Conservation (phyloP, 2,113 vertebrate genomes). For the Megaleporinus macrocephalus region DNA sequence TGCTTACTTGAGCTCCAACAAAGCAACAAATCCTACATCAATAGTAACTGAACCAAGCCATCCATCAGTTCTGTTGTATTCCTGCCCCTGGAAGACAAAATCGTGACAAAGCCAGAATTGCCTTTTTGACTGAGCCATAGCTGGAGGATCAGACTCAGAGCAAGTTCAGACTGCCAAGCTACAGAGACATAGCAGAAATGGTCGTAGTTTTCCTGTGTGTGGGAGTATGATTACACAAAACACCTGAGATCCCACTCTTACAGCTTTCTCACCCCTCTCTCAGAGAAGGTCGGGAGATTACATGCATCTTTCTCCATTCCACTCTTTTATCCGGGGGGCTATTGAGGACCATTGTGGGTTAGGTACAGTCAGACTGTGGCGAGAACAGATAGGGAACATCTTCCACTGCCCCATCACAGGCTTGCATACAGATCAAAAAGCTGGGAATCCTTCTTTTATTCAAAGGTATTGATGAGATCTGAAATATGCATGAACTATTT, state of each 20-base stretch:
- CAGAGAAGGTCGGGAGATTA: slow-evolving; percentile 77
- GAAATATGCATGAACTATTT: slow-evolving; percentile 7
- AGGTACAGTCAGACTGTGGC: slow-evolving; percentile 66
- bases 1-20: background rate
- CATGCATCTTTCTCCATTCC: slow-evolving; percentile 58
- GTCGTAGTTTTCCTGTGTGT: slow-evolving; percentile 56
- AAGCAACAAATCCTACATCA: background rate
- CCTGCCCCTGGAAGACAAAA: background rate
- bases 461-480: slow-evolving; percentile 32
- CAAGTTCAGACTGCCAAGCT: background rate
- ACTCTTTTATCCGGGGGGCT: slow-evolving; percentile 55
- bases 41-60: background rate
- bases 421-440: background rate
- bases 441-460: slow-evolving; percentile 1
- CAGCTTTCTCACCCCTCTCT: slow-evolving; percentile 17
- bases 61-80: background rate
- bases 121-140: background rate
- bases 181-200: slow-evolving; percentile 47
- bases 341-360: background rate
- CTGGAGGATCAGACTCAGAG: background rate
- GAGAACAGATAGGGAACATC: slow-evolving; percentile 53
- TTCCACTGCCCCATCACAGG: background rate
- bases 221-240: slow-evolving; percentile 69
- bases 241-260: slow-evolving; percentile 54
- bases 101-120: background rate